Conservation (phyloP, 2,113 vertebrate genomes). For the Saguinus imperator region DNA sequence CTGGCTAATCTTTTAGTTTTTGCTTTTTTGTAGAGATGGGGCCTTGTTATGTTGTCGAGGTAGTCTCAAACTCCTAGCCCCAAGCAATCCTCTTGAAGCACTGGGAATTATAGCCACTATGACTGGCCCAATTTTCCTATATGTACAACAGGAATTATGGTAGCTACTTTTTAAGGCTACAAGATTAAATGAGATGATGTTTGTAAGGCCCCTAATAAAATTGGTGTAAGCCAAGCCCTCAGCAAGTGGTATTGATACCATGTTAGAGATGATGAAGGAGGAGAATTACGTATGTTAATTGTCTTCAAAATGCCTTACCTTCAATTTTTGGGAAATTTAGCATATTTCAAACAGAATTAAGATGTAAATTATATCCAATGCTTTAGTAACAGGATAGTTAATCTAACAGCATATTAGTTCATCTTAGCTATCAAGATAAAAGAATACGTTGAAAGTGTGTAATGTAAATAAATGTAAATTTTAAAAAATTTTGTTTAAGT, state of each 20-base stretch:
- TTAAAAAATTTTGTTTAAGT: too few relatives aligned
- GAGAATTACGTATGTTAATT: not conserved
- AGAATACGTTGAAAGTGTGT: not conserved
- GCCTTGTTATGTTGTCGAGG: too few relatives aligned
- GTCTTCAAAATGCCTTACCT: not conserved
- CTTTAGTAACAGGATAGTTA: not conserved
- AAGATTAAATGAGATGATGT: not conserved
- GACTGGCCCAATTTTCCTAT: not conserved
- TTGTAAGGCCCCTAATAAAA: not conserved
- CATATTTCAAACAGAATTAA: conserved; percentile 10
- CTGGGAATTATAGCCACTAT: too few relatives aligned
- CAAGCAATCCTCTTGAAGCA: too few relatives aligned
- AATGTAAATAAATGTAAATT: not conserved
- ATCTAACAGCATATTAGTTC: not conserved
- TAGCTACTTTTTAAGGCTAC: not conserved
- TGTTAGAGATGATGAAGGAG: not conserved
- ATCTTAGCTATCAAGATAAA: not conserved
- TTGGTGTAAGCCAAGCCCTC: not conserved
- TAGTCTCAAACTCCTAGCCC: too few relatives aligned
- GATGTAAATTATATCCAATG: not conserved
- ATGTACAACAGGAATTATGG: not conserved
- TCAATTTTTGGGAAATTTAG: not conserved
- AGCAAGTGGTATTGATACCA: not conserved
- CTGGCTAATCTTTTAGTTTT: too few relatives aligned
- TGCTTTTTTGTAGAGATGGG: too few relatives aligned